A percentile compares a stretch with the other conserved stretches of the same genome.
Conservation (phyloP, 1,140 invertebrate genomes). For the Ridgeia piscesae region DNA sequence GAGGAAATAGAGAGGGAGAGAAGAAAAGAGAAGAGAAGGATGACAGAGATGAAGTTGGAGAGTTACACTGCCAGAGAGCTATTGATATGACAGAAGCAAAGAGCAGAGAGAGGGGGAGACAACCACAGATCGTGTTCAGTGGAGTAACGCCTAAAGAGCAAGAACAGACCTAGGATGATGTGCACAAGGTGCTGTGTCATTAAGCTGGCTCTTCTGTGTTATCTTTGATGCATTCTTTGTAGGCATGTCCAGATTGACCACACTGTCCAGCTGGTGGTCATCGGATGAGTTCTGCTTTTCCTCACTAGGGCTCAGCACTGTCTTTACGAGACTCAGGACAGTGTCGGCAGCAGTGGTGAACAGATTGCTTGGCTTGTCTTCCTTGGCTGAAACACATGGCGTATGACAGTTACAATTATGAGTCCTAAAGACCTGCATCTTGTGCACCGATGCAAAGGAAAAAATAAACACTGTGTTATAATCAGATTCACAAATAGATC, state of each 20-base stretch:
- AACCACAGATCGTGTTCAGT: too few species aligned
- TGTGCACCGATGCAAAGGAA: too few species aligned
- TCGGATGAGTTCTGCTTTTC: conserved; percentile 11
- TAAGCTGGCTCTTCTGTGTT: conserved; percentile 41
- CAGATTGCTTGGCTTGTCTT: conserved; percentile 7
- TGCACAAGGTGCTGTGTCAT: conserved; percentile 20
- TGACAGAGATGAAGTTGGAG: too few species aligned
- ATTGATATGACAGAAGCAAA: too few species aligned
- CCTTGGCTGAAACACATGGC: not conserved
- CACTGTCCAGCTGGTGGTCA: conserved; percentile 14
- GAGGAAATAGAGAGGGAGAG: too few species aligned
- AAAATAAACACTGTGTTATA: too few species aligned
- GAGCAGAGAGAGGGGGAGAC: too few species aligned
- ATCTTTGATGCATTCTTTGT: conserved; percentile 80
- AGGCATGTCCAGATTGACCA: conserved; percentile 19
- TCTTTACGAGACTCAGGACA: conserved; percentile 22
- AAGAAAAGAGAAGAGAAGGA: too few species aligned
- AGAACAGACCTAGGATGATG: not conserved
- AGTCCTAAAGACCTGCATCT: not conserved
- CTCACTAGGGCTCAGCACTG: conserved; percentile 21
- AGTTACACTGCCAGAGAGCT: too few species aligned
- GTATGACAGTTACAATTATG: not conserved
- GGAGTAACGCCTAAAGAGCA: not conserved
- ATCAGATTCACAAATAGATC: too few species aligned
- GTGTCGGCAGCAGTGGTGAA: conserved; percentile 16